Base-by-base conservation (phyloP, 2,113 vertebrate species). In the Prunella himalayana region DNA sequence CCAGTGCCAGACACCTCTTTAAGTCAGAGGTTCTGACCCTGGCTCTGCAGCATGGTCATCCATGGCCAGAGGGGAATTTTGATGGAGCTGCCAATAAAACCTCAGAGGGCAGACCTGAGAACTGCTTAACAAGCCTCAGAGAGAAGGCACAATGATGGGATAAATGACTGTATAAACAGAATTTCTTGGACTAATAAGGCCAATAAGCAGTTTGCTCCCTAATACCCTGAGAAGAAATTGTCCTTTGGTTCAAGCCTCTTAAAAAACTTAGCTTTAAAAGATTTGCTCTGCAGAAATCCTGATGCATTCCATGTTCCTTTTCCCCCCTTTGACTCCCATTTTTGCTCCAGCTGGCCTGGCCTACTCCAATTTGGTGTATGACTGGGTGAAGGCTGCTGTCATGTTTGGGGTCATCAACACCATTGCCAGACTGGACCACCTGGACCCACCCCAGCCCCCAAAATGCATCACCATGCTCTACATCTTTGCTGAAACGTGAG, bases 401-500 rank as follows among this genome's bases (percentile, higher is more conserved):
- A 99, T 99, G 98, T 99, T 99, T 18, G 99, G 99, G 13, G 98
- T 99, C 49, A 98, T 98, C 97, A 99, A 98, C 97, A 99, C 98
- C 0, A 98, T 99, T 0, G 98, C 99, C 18, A 98, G 98, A 80
- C 97, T 99, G 60, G 99, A 99, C 96, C 99, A 99, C 76, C 88
- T 99, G 76, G 99, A 99, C 65, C 99, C 99, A 0, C 99, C 99
- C 2, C 98, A 98, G 90, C 98, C 98, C 3, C 99, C 99, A 0
- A 99, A 99, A 95, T 99, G 99, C 94, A 99, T 99, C 98, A 99
- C 99, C 2, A 97, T 98, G 86, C 99, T 99, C 94, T 99, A 99
- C 1, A 95, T 99, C 95, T 99, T 99, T 3, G 96, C 98, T 5
- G 99, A 99, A 98, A 99, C 98, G 99, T 99, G 96, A 98, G 99